Evolutionary conservation across 2,888 invertebrate species (phyloP).

Genomic region (Andrena haemorrhoa): DNA sequence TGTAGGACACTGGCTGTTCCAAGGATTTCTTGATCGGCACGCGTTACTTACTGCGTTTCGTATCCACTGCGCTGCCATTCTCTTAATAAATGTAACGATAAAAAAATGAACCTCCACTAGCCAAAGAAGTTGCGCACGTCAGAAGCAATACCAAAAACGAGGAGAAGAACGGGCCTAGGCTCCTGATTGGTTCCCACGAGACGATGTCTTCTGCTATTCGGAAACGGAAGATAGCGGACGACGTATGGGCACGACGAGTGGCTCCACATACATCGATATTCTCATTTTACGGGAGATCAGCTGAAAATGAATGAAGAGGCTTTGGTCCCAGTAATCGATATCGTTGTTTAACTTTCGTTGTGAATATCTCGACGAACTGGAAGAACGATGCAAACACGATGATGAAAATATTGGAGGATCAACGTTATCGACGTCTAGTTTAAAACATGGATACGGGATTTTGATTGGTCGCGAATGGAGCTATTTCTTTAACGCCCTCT

Average conservation of each 20-base stretch:
- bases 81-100: constrained; percentile 71
- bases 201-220: constrained; percentile 78
- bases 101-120: constrained; percentile 62
- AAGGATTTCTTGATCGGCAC: constrained; percentile 44
- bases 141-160: constrained; percentile 70
- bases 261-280: constrained; percentile 52
- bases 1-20: constrained; percentile 33
- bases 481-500: neutral
- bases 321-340: neutral
- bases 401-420: neutral
- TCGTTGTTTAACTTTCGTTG: neutral
- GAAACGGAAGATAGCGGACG: constrained; percentile 74
- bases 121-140: constrained; percentile 74
- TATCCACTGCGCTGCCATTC: constrained; percentile 83
- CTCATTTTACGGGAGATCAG: neutral
- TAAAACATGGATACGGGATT: neutral
- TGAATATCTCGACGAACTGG: neutral
- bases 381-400: neutral
- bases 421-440: neutral
- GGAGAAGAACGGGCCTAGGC: constrained; percentile 57
- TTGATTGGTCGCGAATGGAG: constrained; percentile 24
- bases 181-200: constrained; percentile 72
- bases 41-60: constrained; percentile 81
- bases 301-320: neutral
- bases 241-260: constrained; percentile 61